Evolutionary conservation across 2,797 vertebrate genomes (phyloP).

Genomic region (Hippopotamyrus pictus): DNA sequence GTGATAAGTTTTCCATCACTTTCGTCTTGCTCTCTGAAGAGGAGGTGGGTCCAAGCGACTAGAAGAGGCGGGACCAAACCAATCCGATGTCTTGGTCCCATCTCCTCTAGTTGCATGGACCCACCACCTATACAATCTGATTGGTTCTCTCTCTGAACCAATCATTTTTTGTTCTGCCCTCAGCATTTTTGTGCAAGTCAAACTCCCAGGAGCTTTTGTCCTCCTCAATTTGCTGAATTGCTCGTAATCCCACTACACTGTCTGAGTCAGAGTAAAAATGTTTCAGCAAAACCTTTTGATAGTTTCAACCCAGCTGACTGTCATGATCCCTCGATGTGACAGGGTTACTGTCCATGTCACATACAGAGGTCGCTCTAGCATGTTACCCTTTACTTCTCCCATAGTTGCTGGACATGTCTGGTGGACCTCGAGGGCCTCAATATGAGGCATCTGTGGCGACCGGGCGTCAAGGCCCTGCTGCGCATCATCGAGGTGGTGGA

Average conservation of each 20-base stretch:
- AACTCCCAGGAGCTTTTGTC: neutral
- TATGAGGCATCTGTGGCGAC: conserved; percentile 80
- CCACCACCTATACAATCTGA: too few species aligned
- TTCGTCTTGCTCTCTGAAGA: neutral
- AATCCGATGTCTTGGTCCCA: too few species aligned
- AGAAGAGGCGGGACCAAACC: too few species aligned
- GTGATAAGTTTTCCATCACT: neutral
- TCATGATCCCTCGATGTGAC: neutral
- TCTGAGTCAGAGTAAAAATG: neutral
- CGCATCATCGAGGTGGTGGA: conserved; percentile 84
- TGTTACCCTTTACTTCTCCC: neutral
- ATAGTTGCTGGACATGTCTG: conserved; percentile 78
- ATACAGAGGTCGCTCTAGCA: neutral
- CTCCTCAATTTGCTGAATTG: neutral
- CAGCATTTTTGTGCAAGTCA: too few species aligned
- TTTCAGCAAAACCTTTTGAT: neutral
- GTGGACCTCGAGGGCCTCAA: conserved; percentile 81
- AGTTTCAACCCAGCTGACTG: neutral
- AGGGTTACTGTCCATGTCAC: neutral
- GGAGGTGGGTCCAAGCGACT: too few species aligned
- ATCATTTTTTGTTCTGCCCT: too few species aligned
- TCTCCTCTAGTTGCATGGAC: too few species aligned
- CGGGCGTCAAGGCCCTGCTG: conserved; percentile 76
- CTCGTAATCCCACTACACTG: too few species aligned
- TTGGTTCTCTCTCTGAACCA: too few species aligned